phyloP scores from a whole-genome alignment of 1,140 invertebrate genomes.

The Drosophila bocki region DNA sequence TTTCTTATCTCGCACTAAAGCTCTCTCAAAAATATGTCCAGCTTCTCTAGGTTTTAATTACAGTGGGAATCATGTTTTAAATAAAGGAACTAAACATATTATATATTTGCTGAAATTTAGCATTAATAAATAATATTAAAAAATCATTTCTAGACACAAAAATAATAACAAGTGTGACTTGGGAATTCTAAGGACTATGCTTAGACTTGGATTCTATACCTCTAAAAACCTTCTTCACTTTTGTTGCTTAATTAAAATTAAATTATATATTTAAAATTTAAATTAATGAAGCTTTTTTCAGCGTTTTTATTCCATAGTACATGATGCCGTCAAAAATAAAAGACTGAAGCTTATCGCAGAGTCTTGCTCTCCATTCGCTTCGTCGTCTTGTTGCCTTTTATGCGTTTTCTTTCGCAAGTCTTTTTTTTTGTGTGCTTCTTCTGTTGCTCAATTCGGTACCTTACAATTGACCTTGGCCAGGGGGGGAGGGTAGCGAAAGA shows the following conservation, averaged over 20 bases:
- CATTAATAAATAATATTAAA: too few species aligned
- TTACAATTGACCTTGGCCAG: conserved; percentile 60
- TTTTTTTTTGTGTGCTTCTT: conserved; percentile 24
- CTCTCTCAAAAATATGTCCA: conserved; percentile 19
- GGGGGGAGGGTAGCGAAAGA: background rate
- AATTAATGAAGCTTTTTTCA: too few species aligned
- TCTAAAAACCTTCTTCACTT: too few species aligned
- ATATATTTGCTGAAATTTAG: too few species aligned
- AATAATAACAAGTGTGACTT: too few species aligned
- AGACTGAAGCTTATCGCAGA: conserved; percentile 34
- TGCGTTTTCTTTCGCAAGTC: conserved; percentile 46
- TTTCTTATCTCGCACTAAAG: conserved; percentile 16
- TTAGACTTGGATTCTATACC: too few species aligned
- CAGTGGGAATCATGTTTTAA: conserved; percentile 6
- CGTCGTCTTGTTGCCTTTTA: conserved; percentile 27
- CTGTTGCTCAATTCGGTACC: conserved; percentile 25
- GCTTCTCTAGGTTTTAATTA: background rate
- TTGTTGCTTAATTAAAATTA: background rate
- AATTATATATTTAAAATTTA: background rate
- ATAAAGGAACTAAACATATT: too few species aligned
- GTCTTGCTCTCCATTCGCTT: conserved; percentile 14
- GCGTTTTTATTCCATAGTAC: conserved; percentile 19
- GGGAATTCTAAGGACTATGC: too few species aligned
- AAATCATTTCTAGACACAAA: too few species aligned
- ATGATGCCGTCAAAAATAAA: conserved; percentile 4